These are phyloP conservation scores for Archegozetes longisetosus DNA, from an alignment of 1,140 invertebrate species.

Conservation along the genomic window DNA sequence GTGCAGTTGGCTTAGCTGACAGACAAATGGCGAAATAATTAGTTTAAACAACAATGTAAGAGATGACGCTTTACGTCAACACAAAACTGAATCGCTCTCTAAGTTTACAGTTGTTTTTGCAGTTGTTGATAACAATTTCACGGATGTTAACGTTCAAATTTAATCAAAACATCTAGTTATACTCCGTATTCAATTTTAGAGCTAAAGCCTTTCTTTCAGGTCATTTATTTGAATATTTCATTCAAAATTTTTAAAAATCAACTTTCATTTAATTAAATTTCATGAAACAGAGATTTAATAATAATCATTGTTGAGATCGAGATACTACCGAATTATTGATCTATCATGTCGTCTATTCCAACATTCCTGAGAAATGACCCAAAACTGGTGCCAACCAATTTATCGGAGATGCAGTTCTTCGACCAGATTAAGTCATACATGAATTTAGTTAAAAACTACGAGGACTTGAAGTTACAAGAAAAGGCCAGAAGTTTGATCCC, in stretches of 20 bases:
- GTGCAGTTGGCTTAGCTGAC: neutral
- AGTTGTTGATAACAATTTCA: neutral
- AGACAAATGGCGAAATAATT: neutral
- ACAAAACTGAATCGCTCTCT: neutral
- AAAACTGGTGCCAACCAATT: neutral
- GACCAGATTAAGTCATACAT: neutral
- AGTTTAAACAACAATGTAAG: neutral
- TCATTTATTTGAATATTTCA: too few relatives aligned
- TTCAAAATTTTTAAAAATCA: too few relatives aligned
- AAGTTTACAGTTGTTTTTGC: neutral
- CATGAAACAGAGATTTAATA: too few relatives aligned
- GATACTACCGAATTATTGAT: too few relatives aligned
- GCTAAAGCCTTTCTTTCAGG: too few relatives aligned
- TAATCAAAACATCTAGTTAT: too few relatives aligned
- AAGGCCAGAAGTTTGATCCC: neutral
- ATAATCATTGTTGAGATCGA: too few relatives aligned
- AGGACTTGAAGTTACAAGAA: neutral
- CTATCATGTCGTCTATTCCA: neutral
- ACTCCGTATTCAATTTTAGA: too few relatives aligned
- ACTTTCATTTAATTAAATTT: too few relatives aligned
- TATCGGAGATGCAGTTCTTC: neutral
- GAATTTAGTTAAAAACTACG: neutral
- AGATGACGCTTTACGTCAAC: neutral
- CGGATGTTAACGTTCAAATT: too few relatives aligned
- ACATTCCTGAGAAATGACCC: neutral